Conservation (phyloP, 1,140 invertebrate species). For the Lysiphlebus fabarum region DNA sequence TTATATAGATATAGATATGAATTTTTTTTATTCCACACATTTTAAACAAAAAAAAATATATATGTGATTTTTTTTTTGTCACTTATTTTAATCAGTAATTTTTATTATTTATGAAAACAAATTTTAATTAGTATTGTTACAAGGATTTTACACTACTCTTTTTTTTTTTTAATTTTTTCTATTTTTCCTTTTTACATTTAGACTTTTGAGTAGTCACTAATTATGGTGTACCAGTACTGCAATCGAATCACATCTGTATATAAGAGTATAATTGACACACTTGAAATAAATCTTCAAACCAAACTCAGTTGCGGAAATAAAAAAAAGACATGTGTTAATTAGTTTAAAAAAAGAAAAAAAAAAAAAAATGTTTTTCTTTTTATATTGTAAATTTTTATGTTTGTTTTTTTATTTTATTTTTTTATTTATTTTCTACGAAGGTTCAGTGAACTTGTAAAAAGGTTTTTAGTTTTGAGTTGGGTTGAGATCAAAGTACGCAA, state of each 20-base stretch:
- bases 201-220: constrained; percentile 34
- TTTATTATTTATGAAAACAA: too few species aligned
- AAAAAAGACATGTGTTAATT: neutral
- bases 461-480: neutral
- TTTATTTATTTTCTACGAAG: neutral
- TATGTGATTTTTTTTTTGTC: too few species aligned
- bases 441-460: constrained; percentile 11
- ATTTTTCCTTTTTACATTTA: constrained; percentile 1
- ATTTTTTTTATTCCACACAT: too few species aligned
- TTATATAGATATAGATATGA: neutral
- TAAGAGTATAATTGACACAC: neutral
- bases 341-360: neutral
- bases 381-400: too few species aligned
- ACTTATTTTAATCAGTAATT: too few species aligned
- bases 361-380: neutral
- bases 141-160: constrained; percentile 11
- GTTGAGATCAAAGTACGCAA: neutral
- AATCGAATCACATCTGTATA: constrained; percentile 6
- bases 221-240: constrained; percentile 40
- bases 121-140: too few species aligned
- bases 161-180: too few species aligned
- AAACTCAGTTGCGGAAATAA: neutral
- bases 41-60: too few species aligned
- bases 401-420: too few species aligned
- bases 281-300: too few species aligned